Conservation (phyloP, 2,797 vertebrate genomes). For the Toxotes lorentzi region DNA sequence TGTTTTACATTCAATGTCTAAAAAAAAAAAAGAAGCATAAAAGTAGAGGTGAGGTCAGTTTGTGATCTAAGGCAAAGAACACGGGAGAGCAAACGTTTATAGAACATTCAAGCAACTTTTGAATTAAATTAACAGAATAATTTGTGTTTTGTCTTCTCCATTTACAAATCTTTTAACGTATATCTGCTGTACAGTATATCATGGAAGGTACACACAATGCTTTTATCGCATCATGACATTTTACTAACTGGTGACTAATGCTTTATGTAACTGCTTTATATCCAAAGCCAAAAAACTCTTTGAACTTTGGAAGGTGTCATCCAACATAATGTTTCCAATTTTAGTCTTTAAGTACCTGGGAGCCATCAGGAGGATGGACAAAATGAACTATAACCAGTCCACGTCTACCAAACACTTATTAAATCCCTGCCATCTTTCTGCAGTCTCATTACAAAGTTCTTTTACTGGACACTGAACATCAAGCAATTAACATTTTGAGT, state of each 20-base stretch:
- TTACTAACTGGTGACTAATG: conserved; percentile 12
- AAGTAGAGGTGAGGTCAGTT: not conserved
- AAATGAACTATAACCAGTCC: conserved; percentile 26
- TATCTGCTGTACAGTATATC: not conserved
- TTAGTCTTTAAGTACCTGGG: conserved; percentile 24
- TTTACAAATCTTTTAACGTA: not conserved
- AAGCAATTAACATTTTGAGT: conserved; percentile 66
- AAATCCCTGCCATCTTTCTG: conserved; percentile 25
- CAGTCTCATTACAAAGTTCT: conserved; percentile 26
- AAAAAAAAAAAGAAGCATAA: not conserved
- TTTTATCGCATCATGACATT: conserved; percentile 4
- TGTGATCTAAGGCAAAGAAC: not conserved
- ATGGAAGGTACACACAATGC: not conserved
- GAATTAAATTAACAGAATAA: not conserved
- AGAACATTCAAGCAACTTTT: not conserved
- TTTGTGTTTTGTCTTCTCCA: not conserved
- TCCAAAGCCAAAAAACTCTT: conserved; percentile 13
- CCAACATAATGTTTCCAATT: conserved; percentile 13
- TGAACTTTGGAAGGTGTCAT: conserved; percentile 6
- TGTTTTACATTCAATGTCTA: not conserved
- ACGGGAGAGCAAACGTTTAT: not conserved
- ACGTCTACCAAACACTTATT: conserved; percentile 32
- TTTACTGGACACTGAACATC: conserved; percentile 49
- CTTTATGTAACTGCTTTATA: not conserved
- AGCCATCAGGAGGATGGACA: conserved; percentile 17